phyloP scores from a whole-genome alignment of 23 tunicate species.

The Halocynthia roretzi region DNA sequence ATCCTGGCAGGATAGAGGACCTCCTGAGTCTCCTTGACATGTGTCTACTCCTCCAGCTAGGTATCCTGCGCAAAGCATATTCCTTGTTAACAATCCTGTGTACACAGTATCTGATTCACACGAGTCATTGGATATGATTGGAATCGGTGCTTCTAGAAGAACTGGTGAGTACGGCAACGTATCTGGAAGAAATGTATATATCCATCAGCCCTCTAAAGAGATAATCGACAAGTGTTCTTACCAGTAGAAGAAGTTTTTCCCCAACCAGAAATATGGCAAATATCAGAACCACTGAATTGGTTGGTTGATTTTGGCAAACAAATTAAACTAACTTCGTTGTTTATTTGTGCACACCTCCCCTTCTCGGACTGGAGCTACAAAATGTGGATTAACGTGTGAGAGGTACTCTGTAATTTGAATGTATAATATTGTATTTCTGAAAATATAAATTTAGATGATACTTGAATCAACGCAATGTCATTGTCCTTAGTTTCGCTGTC shows the following conservation, averaged over 20 bases:
- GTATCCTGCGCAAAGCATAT: constrained; percentile 90
- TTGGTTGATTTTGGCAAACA: constrained; percentile 52
- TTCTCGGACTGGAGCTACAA: constrained; percentile 19
- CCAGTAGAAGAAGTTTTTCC: constrained; percentile 45
- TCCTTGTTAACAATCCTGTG: constrained; percentile 22
- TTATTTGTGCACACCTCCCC: constrained; percentile 56
- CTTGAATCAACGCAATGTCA: constrained; percentile 77
- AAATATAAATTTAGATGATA: neutral
- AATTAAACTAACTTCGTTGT: constrained; percentile 26
- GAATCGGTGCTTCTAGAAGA: constrained; percentile 57
- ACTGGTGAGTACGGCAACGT: constrained; percentile 19
- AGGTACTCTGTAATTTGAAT: neutral
- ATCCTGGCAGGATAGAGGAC: constrained; percentile 64
- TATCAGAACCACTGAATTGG: constrained; percentile 31
- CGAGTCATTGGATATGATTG: constrained; percentile 25
- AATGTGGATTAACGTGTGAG: neutral
- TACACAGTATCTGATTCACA: constrained; percentile 50
- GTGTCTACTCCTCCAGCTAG: constrained; percentile 76
- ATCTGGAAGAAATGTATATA: constrained; percentile 19
- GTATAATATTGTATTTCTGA: neutral
- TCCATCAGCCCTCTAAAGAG: neutral
- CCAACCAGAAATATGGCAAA: constrained; percentile 73
- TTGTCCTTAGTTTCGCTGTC: constrained; percentile 45
- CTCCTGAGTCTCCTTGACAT: constrained; percentile 93
- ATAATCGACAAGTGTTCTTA: neutral